A percentile compares a stretch with the other conserved stretches of the same genome.
Evolutionary conservation across 2,888 invertebrate genomes (phyloP).

Genomic region (Tinea semifulvella): DNA sequence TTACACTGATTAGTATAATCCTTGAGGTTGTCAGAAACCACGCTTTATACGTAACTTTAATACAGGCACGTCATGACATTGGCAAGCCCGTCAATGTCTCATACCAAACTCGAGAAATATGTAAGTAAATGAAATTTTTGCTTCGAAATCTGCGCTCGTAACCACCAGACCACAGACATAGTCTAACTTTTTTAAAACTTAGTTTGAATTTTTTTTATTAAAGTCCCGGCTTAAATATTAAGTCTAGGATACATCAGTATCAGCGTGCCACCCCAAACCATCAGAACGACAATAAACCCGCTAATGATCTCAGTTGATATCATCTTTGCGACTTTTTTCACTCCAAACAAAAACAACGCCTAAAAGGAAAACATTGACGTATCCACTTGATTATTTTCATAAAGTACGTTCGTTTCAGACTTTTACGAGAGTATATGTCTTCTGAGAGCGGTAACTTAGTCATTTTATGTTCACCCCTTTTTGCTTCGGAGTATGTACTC

Average conservation of each 20-base stretch:
- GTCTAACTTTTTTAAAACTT: too few relatives aligned
- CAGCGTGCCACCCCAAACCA: conserved; percentile 15
- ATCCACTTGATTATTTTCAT: conserved; percentile 58
- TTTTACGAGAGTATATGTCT: conserved; percentile 60
- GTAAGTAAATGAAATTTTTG: too few relatives aligned
- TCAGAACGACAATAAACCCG: conserved; percentile 26
- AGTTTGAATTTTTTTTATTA: too few relatives aligned
- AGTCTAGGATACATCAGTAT: conserved; percentile 5
- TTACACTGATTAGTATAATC: too few relatives aligned
- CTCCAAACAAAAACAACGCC: conserved; percentile 6
- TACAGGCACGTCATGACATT: too few relatives aligned
- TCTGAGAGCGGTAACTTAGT: conserved; percentile 63
- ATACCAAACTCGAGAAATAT: too few relatives aligned
- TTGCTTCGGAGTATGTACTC: conserved; percentile 45
- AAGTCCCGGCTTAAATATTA: too few relatives aligned
- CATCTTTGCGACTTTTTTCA: conserved; percentile 13
- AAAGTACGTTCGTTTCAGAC: conserved; percentile 48
- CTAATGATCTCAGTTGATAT: conserved; percentile 27
- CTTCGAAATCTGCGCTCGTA: too few relatives aligned
- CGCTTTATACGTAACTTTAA: too few relatives aligned
- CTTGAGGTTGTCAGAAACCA: too few relatives aligned
- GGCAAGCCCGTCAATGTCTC: too few relatives aligned
- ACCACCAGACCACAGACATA: too few relatives aligned
- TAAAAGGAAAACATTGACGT: conserved; percentile 35
- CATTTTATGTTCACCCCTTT: conserved; percentile 62